Evolutionary conservation across 2,888 invertebrate species (phyloP).

Genomic region (Rhingia campestris): DNA sequence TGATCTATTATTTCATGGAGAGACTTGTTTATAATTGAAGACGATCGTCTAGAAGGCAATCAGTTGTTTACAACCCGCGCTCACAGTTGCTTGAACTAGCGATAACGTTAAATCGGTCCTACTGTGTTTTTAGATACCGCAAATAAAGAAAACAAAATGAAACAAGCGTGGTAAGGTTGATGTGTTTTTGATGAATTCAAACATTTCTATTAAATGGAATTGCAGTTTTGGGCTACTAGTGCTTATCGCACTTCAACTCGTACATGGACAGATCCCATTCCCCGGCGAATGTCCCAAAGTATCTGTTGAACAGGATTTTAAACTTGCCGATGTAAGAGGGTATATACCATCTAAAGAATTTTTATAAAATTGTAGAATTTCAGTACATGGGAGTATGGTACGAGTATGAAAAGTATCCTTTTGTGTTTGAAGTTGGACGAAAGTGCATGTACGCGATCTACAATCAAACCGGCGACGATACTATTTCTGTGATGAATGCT

Average conservation of each 20-base stretch:
- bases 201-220: not conserved
- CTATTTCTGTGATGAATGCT: slow-evolving; percentile 84
- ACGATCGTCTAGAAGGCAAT: too few species aligned
- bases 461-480: slow-evolving; percentile 82
- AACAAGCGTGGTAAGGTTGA: too few species aligned
- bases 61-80: too few species aligned
- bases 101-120: too few species aligned
- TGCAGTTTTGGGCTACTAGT: slow-evolving; percentile 45
- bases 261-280: slow-evolving; percentile 85
- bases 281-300: slow-evolving; percentile 87
- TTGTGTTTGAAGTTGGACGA: slow-evolving; percentile 89
- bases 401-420: slow-evolving; percentile 90
- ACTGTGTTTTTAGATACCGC: too few species aligned
- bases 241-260: slow-evolving; percentile 49
- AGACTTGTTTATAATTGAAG: too few species aligned
- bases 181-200: too few species aligned
- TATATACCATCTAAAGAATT: not conserved
- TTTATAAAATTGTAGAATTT: slow-evolving; percentile 8
- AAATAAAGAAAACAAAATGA: too few species aligned
- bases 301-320: slow-evolving; percentile 85
- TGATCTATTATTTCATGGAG: too few species aligned
- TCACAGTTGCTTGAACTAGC: too few species aligned
- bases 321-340: slow-evolving; percentile 82
- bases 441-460: slow-evolving; percentile 90
- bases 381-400: slow-evolving; percentile 91